A percentile compares a stretch with the other conserved stretches of the same genome.
Conservation (phyloP, 2,113 vertebrate species). For the Picathartes gymnocephalus region DNA sequence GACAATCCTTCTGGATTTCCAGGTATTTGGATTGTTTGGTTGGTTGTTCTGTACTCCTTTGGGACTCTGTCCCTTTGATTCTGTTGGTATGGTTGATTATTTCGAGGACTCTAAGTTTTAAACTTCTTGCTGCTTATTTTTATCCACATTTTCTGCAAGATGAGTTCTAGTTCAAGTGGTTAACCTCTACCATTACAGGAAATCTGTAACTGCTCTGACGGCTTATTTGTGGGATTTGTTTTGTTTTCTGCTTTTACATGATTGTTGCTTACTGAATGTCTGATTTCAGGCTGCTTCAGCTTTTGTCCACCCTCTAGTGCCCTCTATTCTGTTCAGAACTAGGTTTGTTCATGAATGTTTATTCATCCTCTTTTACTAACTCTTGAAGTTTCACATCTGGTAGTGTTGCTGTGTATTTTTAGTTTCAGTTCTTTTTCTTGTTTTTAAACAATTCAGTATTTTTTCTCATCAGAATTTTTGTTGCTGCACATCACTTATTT, state of each 20-base stretch:
- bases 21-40: background rate
- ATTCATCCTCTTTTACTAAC: background rate
- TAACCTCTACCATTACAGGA: background rate
- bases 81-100: background rate
- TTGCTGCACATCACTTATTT: background rate
- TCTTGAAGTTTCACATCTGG: background rate
- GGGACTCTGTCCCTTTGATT: background rate
- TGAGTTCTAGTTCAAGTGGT: background rate
- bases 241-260: background rate
- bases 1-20: background rate
- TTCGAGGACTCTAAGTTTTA: background rate
- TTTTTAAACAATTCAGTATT: background rate
- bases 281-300: background rate
- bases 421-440: background rate
- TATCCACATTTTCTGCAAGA: background rate
- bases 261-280: background rate
- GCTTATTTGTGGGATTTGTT: background rate
- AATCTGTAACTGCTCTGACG: background rate
- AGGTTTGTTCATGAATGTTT: background rate
- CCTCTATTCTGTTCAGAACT: background rate
- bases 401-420: background rate
- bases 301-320: background rate
- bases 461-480: background rate
- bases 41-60: background rate
- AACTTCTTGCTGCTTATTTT: background rate